Base-by-base conservation (phyloP, 2,113 vertebrate genomes). In the Trematocara unimaculatum region DNA sequence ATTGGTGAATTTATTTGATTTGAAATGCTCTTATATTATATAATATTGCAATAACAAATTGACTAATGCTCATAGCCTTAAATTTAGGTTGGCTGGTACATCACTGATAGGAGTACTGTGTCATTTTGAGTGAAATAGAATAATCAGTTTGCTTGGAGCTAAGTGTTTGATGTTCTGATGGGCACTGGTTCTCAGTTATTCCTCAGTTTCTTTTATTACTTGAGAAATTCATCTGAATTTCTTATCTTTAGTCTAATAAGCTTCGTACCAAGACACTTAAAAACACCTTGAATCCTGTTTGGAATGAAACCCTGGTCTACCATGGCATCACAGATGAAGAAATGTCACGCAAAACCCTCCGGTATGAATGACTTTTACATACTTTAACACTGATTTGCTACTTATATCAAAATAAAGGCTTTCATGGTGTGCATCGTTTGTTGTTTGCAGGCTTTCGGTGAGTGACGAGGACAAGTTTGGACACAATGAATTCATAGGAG, bases 391-490 rank as follows among this genome's bases (percentile, higher is more conserved):
- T 7, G 4, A 8, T 18, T 8, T 31, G 3, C 26, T 77, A 31
- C 9, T 13, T 20, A 38, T 11, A 11, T 4, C 20, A 53, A 70
- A 42, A 8, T 8, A 35, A 18, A 20, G 6, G 13, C n/a, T 18
- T n/a, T 79, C 9, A 72, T 3, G 2, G 33, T 14, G 11, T 4
- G 1, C 1, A 1, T 14, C 15, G 2, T 93, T 35, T 40, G 45
- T 29, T 33, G 51, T 86, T 74, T 51, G 2, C 93, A 99, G 98
- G 96, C 97, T 99, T 78, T 98, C 98, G 0, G 98, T 99, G 85
- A 98, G 97, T 2, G 98, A 99, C 3, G 98, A 99, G 90, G 98
- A 99, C 94, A 99, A 98, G 86, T 99, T 99, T 29, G 98, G 98
- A 85, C 98, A 99, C 91, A 99, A 99, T 1, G 98, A 99, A 88